phyloP scores from a whole-genome alignment of 2,888 invertebrate species.

The Hypselothyrea guttata region DNA sequence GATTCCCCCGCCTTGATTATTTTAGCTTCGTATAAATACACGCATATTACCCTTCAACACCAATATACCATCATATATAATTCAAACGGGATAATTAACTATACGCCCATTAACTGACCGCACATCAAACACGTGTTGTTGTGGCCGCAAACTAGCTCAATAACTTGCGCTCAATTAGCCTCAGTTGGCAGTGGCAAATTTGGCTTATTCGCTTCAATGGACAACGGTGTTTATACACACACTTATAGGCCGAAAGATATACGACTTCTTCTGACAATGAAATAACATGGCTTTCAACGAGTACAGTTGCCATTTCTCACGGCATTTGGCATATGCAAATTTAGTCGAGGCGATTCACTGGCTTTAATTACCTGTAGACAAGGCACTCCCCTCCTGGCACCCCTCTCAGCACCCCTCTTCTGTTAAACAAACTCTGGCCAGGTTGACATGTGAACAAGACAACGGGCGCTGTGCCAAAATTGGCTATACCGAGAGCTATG shows the following conservation, averaged over 20 bases:
- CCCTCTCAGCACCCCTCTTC: not conserved
- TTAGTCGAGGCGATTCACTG: constrained; percentile 36
- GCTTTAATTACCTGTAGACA: constrained; percentile 73
- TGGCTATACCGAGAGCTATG: constrained; percentile 19
- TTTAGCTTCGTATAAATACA: too few relatives aligned
- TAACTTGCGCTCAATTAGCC: constrained; percentile 45
- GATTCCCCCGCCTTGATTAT: too few relatives aligned
- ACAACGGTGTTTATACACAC: constrained; percentile 17
- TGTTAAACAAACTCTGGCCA: not conserved
- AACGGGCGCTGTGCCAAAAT: constrained; percentile 64
- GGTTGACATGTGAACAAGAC: constrained; percentile 60
- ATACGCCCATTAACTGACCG: constrained; percentile 15
- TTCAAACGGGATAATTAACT: constrained; percentile 2
- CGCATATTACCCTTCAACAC: too few relatives aligned
- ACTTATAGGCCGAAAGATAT: constrained; percentile 15
- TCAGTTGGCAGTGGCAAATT: constrained; percentile 23
- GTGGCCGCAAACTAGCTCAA: constrained; percentile 25
- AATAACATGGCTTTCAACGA: constrained; percentile 58
- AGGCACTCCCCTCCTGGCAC: constrained; percentile 26
- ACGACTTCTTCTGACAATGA: constrained; percentile 59
- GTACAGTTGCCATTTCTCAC: constrained; percentile 67
- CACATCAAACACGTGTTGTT: constrained; percentile 19
- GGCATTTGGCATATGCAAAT: constrained; percentile 65
- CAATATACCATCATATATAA: too few relatives aligned
- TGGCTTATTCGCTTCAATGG: constrained; percentile 28